Percentiles rank a stretch among this genome's conserved stretches.
phyloP scores from a whole-genome alignment of 92 coral and sea anemone species.

The Zoanthus gigantus region DNA sequence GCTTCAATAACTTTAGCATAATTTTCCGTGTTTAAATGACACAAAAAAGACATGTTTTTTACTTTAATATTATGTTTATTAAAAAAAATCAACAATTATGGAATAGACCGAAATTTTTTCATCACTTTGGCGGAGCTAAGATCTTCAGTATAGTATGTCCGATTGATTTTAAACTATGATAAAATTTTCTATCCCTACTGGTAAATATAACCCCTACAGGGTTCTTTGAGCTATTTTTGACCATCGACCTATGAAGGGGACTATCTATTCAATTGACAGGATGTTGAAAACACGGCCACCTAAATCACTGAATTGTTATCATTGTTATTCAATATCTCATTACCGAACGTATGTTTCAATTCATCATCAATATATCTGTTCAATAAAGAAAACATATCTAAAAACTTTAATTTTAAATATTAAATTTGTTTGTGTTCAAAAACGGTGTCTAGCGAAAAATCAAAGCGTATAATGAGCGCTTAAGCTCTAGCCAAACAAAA shows the following conservation, averaged over 20 bases:
- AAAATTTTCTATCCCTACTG: not conserved
- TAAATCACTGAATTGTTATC: not conserved
- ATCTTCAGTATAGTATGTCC: slow-evolving; percentile 15
- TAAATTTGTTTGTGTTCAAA: not conserved
- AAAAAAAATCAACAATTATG: not conserved
- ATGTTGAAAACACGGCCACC: slow-evolving; percentile 15
- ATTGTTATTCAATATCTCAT: slow-evolving; percentile 2
- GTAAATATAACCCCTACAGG: slow-evolving; percentile 33
- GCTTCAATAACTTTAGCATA: slow-evolving; percentile 4
- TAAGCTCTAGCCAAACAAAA: not conserved
- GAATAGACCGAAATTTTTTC: not conserved
- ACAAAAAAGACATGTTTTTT: not conserved
- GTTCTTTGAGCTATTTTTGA: slow-evolving; percentile 48
- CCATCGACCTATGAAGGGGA: not conserved
- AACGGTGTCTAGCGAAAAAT: slow-evolving; percentile 2
- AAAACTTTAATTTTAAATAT: not conserved
- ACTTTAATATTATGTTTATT: too few relatives aligned
- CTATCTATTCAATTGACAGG: slow-evolving; percentile 25
- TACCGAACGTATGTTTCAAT: not conserved
- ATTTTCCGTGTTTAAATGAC: slow-evolving; percentile 2
- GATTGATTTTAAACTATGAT: slow-evolving; percentile 1
- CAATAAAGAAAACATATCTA: not conserved
- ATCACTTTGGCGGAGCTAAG: not conserved
- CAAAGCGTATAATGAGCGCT: not conserved
- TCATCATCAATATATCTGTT: not conserved